Evolutionary conservation across 2,888 invertebrate species (phyloP).

Genomic region (Noctua pronuba): DNA sequence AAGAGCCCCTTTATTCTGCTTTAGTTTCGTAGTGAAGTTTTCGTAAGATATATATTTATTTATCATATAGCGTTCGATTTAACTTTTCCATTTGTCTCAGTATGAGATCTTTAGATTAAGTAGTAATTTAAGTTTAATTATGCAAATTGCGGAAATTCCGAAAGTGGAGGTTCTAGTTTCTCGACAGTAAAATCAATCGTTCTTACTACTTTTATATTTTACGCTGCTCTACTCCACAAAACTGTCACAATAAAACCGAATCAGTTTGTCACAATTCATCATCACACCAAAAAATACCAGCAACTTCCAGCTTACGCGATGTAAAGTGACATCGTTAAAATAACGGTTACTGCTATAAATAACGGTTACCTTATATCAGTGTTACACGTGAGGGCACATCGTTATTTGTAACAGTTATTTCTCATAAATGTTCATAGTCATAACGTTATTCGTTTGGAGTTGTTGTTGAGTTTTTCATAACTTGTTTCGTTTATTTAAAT

Average conservation of each 20-base stretch:
- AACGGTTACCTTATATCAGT: constrained; percentile 64
- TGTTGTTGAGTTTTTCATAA: constrained; percentile 28
- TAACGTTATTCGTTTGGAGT: constrained; percentile 29
- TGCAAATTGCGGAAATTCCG: background rate
- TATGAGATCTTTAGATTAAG: background rate
- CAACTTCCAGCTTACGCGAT: constrained; percentile 52
- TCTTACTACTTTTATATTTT: background rate
- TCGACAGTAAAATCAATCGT: background rate
- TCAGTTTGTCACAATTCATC: constrained; percentile 19
- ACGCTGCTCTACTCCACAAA: background rate
- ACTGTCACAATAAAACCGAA: constrained; percentile 13
- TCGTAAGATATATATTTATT: background rate
- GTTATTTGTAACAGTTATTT: constrained; percentile 65
- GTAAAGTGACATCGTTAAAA: constrained; percentile 65
- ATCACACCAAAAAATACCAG: constrained; percentile 30
- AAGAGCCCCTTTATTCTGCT: background rate
- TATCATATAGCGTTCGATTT: background rate
- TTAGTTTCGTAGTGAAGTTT: background rate
- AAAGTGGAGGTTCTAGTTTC: background rate
- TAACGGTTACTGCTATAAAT: constrained; percentile 64
- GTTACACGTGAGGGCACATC: constrained; percentile 65
- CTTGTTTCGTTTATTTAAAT: background rate
- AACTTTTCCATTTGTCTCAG: background rate
- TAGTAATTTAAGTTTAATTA: background rate
- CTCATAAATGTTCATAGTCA: constrained; percentile 46